Conservation (phyloP, 2,888 invertebrate species). For the Tortrix viridana region DNA sequence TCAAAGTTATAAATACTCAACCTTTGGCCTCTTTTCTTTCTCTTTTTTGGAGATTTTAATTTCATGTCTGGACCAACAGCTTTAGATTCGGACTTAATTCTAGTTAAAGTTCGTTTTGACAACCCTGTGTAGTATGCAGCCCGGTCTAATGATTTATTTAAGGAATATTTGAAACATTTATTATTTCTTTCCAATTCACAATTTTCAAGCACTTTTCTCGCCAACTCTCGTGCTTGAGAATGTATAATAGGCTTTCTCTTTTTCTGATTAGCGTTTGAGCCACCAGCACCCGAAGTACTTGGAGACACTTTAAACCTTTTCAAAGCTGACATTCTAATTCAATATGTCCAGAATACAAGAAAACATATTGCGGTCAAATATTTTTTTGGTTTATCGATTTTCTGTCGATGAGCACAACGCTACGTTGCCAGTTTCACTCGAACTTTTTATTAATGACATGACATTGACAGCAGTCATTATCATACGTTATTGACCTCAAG, state of each 20-base stretch:
- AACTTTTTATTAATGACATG: too few species aligned
- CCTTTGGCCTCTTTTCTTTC: slow-evolving; percentile 1
- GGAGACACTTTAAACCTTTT: not conserved
- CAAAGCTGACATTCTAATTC: slow-evolving; percentile 3
- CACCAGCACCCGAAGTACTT: slow-evolving; percentile 1
- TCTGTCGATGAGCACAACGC: too few species aligned
- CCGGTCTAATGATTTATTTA: slow-evolving; percentile 10
- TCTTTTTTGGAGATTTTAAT: slow-evolving; percentile 11
- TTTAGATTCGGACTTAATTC: slow-evolving; percentile 14
- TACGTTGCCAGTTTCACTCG: too few species aligned
- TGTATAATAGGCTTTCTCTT: slow-evolving; percentile 20
- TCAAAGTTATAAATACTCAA: slow-evolving; percentile 12
- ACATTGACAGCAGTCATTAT: too few species aligned
- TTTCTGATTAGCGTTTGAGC: not conserved
- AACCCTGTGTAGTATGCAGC: slow-evolving; percentile 18
- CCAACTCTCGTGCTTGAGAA: slow-evolving; percentile 16
- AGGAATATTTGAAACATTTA: slow-evolving; percentile 5
- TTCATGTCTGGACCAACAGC: slow-evolving; percentile 11
- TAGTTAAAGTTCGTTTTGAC: slow-evolving; percentile 13
- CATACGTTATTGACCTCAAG: too few species aligned
- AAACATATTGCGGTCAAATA: too few species aligned
- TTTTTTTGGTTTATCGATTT: too few species aligned
- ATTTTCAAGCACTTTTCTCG: slow-evolving; percentile 19
- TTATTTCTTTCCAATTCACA: slow-evolving; percentile 17
- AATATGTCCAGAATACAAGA: too few species aligned